Conservation (phyloP, 2,888 invertebrate species). For the Slavum lentiscoides region DNA sequence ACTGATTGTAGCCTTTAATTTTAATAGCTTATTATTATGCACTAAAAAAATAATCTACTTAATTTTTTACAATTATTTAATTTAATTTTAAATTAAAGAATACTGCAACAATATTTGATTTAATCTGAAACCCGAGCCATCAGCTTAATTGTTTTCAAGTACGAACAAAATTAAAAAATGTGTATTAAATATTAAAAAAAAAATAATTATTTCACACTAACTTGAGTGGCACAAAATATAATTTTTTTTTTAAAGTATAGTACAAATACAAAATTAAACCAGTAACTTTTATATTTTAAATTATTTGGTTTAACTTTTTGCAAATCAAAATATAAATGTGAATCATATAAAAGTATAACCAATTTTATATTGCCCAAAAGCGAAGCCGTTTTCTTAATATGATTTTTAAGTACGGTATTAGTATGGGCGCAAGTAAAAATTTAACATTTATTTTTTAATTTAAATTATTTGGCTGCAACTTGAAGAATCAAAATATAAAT, state of each 20-base stretch:
- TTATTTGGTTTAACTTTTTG: neutral
- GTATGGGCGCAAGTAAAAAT: slow-evolving; percentile 1
- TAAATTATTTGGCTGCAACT: neutral
- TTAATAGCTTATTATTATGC: no score
- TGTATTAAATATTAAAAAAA: no score
- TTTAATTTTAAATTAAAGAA: neutral
- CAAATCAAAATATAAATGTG: slow-evolving; percentile 5
- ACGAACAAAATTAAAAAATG: neutral
- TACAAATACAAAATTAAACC: neutral
- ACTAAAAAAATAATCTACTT: neutral
- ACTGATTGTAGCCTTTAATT: neutral
- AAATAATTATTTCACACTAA: no score
- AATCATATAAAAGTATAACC: neutral
- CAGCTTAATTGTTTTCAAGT: neutral
- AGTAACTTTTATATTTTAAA: neutral
- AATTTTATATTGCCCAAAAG: slow-evolving; percentile 30
- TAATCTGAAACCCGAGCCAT: neutral
- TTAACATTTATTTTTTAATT: neutral
- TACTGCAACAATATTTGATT: neutral
- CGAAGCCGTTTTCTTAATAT: neutral
- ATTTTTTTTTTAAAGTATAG: neutral
- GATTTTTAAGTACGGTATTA: slow-evolving; percentile 32
- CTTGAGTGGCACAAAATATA: neutral
- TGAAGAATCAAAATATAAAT: no score
- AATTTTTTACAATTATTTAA: neutral